These are phyloP conservation scores for Drosophila melanosoma DNA, from an alignment of 2,888 invertebrate species.

Conservation along the genomic window DNA sequence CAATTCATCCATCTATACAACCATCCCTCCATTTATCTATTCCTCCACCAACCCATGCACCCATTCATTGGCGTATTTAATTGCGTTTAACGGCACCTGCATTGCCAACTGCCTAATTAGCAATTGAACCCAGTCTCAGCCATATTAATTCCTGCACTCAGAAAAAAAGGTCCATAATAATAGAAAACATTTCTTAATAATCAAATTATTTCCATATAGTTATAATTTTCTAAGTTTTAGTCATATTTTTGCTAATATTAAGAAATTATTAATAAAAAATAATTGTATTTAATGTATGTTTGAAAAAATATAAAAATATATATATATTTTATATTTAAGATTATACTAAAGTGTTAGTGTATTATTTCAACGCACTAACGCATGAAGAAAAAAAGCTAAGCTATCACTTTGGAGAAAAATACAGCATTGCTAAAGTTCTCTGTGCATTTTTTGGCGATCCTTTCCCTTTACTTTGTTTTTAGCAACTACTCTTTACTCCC, in stretches of 20 bases:
- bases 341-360: neutral
- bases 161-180: neutral
- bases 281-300: too few species aligned
- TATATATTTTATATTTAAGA: too few species aligned
- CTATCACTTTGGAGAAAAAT: neutral
- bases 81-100: slow-evolving; percentile 66
- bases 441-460: slow-evolving; percentile 41
- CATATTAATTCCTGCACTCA: slow-evolving; percentile 6
- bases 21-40: slow-evolving; percentile 12
- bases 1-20: slow-evolving; percentile 7
- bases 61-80: slow-evolving; percentile 42
- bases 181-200: too few species aligned
- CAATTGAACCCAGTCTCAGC: slow-evolving; percentile 26
- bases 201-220: too few species aligned
- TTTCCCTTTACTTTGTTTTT: slow-evolving; percentile 46
- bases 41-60: slow-evolving; percentile 5
- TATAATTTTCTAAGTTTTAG: too few species aligned
- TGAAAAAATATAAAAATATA: too few species aligned
- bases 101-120: slow-evolving; percentile 57
- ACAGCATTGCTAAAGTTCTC: slow-evolving; percentile 39
- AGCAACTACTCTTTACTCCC: slow-evolving; percentile 2
- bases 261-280: too few species aligned
- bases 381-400: neutral
- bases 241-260: too few species aligned
- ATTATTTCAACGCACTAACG: slow-evolving; percentile 24